Base-by-base conservation (phyloP, 2,113 vertebrate genomes). In the Monarcha castaneiventris region DNA sequence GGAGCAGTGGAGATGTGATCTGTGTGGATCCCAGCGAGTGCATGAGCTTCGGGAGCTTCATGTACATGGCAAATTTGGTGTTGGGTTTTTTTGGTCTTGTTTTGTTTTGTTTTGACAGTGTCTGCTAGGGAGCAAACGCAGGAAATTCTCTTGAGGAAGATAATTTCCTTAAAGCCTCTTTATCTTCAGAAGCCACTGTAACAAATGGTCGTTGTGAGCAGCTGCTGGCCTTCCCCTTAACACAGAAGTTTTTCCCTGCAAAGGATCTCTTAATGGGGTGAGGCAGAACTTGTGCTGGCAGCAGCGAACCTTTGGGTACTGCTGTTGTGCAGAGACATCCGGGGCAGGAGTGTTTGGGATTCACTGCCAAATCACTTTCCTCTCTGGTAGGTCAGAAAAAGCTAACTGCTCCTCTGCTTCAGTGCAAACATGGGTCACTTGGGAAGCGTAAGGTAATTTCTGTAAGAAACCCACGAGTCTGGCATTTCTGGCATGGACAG, bases 301-400 rank as follows among this genome's bases (percentile, higher is more conserved):
- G 20, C 13, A 15, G n/a, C 49, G 35, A 68, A 26, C 13, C 11
- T 41, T 35, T 5, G 26, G n/a, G n/a, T 32, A 33, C 63, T 58
- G 48, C 27, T 62, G 2, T 52, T 15, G 6, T 58, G 69, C 51
- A 87, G 87, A 87, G 84, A 41, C 39, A 46, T n/a, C 19, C 26
- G 22, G 54, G 62, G 12, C 35, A 48, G 33, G 59, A 58, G 22
- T n/a, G 30, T 66, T n/a, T 48, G 71, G 39, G 41, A 59, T 44
- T 84, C 59, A 32, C 11, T 62, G 30, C 62, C 5, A 2, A 78
- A 35, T 41, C 0, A 0, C 19, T 6, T 56, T 76, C 20, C 37
- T 80, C 32, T 46, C 33, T 77, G 44, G 6, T 48, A 0, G 17
- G 22, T 61, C 73, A 49, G 33, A 33, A 61, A 39, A 80, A 81